Conservation (phyloP, 2,888 invertebrate species). For the Pediacus dermestoides region DNA sequence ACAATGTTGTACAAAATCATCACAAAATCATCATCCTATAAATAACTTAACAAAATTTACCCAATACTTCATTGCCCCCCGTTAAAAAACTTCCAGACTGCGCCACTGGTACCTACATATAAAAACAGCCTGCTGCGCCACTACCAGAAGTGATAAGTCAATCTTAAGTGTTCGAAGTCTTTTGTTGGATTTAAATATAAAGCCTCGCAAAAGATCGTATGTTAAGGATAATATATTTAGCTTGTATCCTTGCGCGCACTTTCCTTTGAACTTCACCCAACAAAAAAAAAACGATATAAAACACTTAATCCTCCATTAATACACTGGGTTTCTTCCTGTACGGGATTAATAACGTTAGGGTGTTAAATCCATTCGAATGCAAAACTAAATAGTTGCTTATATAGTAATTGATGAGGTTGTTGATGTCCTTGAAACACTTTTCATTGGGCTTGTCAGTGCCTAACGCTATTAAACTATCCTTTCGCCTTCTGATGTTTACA, state of each 20-base stretch:
- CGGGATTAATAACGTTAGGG: conserved; percentile 54
- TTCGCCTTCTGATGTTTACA: conserved; percentile 53
- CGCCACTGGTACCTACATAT: too few relatives aligned
- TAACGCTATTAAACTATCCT: conserved; percentile 55
- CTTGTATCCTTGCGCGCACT: background rate
- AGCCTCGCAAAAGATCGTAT: conserved; percentile 1
- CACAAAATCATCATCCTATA: too few relatives aligned
- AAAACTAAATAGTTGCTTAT: conserved; percentile 54
- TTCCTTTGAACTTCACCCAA: background rate
- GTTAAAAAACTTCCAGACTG: too few relatives aligned
- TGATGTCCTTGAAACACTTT: conserved; percentile 53
- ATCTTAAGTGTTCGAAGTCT: too few relatives aligned
- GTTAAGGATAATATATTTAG: conserved; percentile 3
- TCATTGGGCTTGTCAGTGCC: conserved; percentile 56
- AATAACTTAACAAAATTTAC: too few relatives aligned
- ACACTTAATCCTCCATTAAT: conserved; percentile 7
- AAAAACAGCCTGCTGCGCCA: too few relatives aligned
- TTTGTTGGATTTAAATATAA: conserved; percentile 3
- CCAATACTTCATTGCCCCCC: too few relatives aligned
- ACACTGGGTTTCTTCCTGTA: conserved; percentile 29
- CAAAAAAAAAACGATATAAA: background rate
- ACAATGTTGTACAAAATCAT: too few relatives aligned
- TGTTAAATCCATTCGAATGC: conserved; percentile 52
- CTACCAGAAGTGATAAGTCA: too few relatives aligned
- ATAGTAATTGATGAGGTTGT: conserved; percentile 56